Base-by-base conservation (phyloP, 2,888 invertebrate genomes). In the Lycaena phlaeas region DNA sequence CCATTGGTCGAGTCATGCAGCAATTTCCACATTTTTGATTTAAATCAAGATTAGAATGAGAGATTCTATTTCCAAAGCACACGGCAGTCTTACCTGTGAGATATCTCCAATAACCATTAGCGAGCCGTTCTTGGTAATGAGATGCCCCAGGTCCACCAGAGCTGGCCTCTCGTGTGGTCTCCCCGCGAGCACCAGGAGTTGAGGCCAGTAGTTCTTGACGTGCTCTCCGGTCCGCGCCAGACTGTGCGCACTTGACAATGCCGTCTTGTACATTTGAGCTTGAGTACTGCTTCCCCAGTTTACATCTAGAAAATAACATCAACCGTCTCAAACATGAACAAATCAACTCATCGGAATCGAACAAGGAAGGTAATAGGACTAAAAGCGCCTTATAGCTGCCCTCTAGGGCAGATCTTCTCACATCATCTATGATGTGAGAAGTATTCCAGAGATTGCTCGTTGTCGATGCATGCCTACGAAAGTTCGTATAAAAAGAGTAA, bases 281-380 rank as follows among this genome's bases (percentile, higher is more conserved):
- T 98, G 97, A 0, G 97, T 96, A 4, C 96, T 95, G 42, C 96
- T 96, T 14, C 98, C 98, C 98, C 98, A 98, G 74, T 98, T 98
- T 2, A 97, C 97, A 65, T 97, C 94, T 88, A 53, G 3, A 10
- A 1, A 38, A 40, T 9, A 38, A 10, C 12, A 18, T 12, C 4
- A 6, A 14, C 5, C 14, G 2, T 14, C 27, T 10, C 9, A n/a
- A n/a, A n/a, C 7, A 27, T 27, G 4, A 4, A 27, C 2, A 18
- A 18, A 18, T 18, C 18, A 4, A 6, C 18, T n/a, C n/a, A n/a
- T n/a, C n/a, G n/a, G n/a, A n/a, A n/a, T n/a, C n/a, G n/a, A n/a
- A n/a, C n/a, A n/a, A n/a, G n/a, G n/a, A n/a, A n/a, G n/a, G n/a
- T n/a, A n/a, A n/a, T n/a, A n/a, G n/a, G n/a, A n/a, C n/a, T n/a